phyloP scores from a whole-genome alignment of 2,113 vertebrate genomes.

The Trinectes maculatus region DNA sequence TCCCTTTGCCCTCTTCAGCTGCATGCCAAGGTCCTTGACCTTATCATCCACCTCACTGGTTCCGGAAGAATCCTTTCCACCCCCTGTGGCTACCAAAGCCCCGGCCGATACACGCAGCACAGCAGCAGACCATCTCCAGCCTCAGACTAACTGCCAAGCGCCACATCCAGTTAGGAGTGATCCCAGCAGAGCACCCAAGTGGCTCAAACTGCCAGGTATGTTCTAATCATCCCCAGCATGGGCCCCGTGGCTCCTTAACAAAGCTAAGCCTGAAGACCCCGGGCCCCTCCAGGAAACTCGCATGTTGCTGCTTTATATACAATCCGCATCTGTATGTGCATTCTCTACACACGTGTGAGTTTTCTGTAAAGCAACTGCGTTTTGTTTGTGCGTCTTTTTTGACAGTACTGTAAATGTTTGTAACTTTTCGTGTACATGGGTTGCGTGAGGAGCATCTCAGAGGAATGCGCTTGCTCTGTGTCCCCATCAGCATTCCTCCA shows the following conservation, averaged over 20 bases:
- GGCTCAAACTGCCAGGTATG: slow-evolving; percentile 79
- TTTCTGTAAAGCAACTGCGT: background rate
- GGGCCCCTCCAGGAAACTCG: slow-evolving; percentile 59
- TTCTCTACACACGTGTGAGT: slow-evolving; percentile 43
- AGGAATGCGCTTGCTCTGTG: slow-evolving; percentile 60
- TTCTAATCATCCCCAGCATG: slow-evolving; percentile 70
- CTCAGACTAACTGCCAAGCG: slow-evolving; percentile 76
- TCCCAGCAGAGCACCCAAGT: slow-evolving; percentile 74
- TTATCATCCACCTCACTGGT: slow-evolving; percentile 83
- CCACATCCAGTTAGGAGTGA: slow-evolving; percentile 78
- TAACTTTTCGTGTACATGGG: slow-evolving; percentile 32
- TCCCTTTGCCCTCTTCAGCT: slow-evolving; percentile 73
- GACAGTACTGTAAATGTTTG: slow-evolving; percentile 44
- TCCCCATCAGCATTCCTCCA: slow-evolving; percentile 68
- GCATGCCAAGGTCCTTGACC: slow-evolving; percentile 81
- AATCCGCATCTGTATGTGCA: slow-evolving; percentile 43
- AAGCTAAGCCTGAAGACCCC: slow-evolving; percentile 64
- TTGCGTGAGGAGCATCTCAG: slow-evolving; percentile 59
- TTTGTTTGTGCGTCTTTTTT: background rate
- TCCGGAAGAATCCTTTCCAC: slow-evolving; percentile 84
- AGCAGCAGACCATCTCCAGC: slow-evolving; percentile 76
- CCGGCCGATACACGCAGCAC: slow-evolving; percentile 71
- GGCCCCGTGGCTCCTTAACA: slow-evolving; percentile 72
- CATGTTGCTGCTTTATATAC: slow-evolving; percentile 43
- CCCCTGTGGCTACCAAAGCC: slow-evolving; percentile 73